These are phyloP conservation scores for Bellardia bayeri DNA, from an alignment of 2,888 invertebrate species.

Conservation along the genomic window DNA sequence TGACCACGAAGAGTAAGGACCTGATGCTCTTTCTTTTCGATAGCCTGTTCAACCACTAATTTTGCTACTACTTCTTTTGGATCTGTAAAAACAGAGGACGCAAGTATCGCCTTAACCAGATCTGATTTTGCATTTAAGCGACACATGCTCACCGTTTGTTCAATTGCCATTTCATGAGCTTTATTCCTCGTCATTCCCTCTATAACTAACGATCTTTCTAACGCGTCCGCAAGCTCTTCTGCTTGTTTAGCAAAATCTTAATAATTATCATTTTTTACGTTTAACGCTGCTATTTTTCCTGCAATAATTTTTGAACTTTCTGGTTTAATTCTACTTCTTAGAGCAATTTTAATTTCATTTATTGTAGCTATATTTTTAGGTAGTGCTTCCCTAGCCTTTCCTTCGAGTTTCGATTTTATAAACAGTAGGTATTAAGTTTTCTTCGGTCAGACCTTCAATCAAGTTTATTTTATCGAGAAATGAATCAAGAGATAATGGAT, in stretches of 20 bases:
- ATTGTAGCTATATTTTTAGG: neutral
- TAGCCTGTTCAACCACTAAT: neutral
- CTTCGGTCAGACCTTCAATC: slow-evolving; percentile 16
- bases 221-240: neutral
- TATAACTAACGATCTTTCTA: neutral
- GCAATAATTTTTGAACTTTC: neutral
- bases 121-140: neutral
- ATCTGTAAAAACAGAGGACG: neutral
- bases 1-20: neutral
- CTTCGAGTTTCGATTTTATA: slow-evolving; percentile 37
- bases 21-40: neutral
- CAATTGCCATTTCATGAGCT: slow-evolving; percentile 43
- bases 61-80: neutral
- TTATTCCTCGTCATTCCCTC: slow-evolving; percentile 37
- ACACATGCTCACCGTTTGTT: slow-evolving; percentile 13
- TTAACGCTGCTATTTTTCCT: neutral
- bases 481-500: neutral
- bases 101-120: neutral
- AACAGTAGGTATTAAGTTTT: neutral
- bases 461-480: slow-evolving; percentile 26
- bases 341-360: neutral
- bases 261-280: neutral
- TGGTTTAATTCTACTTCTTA: slow-evolving; percentile 3
- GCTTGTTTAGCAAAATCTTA: neutral
- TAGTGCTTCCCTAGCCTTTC: slow-evolving; percentile 28